Evolutionary conservation across 2,113 vertebrate species (phyloP).

Genomic region (Pseudorasbora parva): DNA sequence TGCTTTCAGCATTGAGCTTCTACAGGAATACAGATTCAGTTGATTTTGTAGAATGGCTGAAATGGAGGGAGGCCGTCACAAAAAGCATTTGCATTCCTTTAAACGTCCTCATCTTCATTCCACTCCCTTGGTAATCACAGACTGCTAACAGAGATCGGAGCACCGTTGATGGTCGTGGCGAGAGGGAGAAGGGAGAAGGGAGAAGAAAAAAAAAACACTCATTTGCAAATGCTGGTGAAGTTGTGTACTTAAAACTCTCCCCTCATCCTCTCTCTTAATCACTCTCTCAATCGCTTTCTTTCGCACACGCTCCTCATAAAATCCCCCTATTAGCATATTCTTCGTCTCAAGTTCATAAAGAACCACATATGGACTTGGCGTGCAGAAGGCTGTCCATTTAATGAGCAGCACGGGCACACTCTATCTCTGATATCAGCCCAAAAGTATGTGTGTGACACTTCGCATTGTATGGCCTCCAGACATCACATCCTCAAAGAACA

Average conservation of each 20-base stretch:
- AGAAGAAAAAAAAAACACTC: slow-evolving; percentile 49
- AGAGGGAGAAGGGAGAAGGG: background rate
- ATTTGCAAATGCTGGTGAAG: slow-evolving; percentile 63
- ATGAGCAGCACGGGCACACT: slow-evolving; percentile 31
- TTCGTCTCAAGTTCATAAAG: slow-evolving; percentile 59
- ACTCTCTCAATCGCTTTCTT: slow-evolving; percentile 17
- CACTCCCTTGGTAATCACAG: slow-evolving; percentile 58
- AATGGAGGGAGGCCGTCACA: background rate
- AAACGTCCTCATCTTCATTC: slow-evolving; percentile 65
- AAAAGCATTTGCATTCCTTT: slow-evolving; percentile 61
- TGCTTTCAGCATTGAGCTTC: background rate
- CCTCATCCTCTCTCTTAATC: slow-evolving; percentile 14
- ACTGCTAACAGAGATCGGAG: slow-evolving; percentile 63
- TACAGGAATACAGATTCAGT: background rate
- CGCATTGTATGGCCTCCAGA: slow-evolving; percentile 27
- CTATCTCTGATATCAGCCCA: slow-evolving; percentile 56
- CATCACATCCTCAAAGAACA: background rate
- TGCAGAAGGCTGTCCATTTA: slow-evolving; percentile 56
- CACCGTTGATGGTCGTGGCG: slow-evolving; percentile 52
- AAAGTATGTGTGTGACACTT: slow-evolving; percentile 45
- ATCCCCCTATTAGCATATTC: slow-evolving; percentile 62
- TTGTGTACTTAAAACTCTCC: slow-evolving; percentile 57
- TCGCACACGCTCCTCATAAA: slow-evolving; percentile 33
- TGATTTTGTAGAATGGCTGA: background rate
- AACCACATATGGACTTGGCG: slow-evolving; percentile 52